Conservation (phyloP, 2,797 vertebrate species). For the Simalia tracyae region DNA sequence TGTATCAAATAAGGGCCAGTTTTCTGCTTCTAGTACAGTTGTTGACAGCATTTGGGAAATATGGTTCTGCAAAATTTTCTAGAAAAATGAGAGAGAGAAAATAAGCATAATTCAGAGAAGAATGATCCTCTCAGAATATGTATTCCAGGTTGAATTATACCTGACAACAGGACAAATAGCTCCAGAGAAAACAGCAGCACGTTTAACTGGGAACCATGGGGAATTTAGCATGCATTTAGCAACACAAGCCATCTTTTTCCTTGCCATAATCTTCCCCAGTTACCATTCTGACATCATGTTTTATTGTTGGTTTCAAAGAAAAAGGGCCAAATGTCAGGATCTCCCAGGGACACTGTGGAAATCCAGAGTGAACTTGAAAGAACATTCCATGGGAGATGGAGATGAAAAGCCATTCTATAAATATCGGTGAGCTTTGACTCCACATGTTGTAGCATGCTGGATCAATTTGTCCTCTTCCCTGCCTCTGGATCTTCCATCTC, state of each 20-base stretch:
- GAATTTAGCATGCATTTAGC: accelerated
- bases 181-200: neutral
- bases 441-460: neutral
- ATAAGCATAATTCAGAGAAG: neutral
- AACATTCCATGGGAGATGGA: neutral
- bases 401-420: neutral
- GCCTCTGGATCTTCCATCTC: neutral
- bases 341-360: neutral
- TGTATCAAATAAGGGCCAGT: neutral
- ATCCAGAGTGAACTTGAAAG: neutral
- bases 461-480: neutral
- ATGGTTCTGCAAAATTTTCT: slow-evolving; percentile 26
- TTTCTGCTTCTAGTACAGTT: neutral
- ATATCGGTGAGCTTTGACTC: neutral
- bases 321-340: neutral
- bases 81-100: slow-evolving; percentile 2
- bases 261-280: neutral
- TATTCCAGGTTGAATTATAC: slow-evolving; percentile 3
- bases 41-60: slow-evolving; percentile 3
- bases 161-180: neutral
- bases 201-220: neutral
- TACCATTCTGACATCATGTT: neutral
- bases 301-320: neutral
- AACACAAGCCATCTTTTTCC: neutral
- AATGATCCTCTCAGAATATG: accelerated